phyloP scores from a whole-genome alignment of 2,113 vertebrate species.

The Meriones unguiculatus region DNA sequence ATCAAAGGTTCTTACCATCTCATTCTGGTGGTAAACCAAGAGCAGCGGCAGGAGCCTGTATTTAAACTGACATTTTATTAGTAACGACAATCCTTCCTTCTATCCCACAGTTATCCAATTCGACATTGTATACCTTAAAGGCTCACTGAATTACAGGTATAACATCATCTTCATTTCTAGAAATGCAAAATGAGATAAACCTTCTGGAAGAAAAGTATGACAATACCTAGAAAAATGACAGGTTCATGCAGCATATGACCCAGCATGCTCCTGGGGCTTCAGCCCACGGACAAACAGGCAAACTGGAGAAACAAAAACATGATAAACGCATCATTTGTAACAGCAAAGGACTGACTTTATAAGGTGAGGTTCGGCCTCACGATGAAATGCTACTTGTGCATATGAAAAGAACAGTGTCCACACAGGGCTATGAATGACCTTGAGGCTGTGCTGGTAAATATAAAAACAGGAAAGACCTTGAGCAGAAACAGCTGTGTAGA shows the following conservation, averaged over 20 bases:
- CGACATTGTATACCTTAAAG: background rate
- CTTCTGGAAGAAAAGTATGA: background rate
- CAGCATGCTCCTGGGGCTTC: background rate
- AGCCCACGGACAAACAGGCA: slow-evolving; percentile 9
- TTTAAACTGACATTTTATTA: background rate
- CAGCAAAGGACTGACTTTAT: background rate
- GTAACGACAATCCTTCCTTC: background rate
- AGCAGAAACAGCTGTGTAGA: background rate
- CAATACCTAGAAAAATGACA: background rate
- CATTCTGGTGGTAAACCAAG: background rate
- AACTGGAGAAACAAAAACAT: background rate
- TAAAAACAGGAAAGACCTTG: background rate
- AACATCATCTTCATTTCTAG: background rate
- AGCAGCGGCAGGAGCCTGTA: background rate
- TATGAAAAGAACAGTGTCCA: background rate
- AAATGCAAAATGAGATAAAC: slow-evolving; percentile 10
- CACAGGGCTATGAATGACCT: background rate
- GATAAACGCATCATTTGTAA: background rate
- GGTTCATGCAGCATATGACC: background rate
- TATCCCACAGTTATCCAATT: background rate
- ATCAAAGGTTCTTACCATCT: background rate
- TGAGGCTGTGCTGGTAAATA: background rate
- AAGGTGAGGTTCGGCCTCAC: background rate
- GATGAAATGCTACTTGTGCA: background rate
- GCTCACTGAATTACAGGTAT: background rate